These are phyloP conservation scores for Sternarchorhynchus goeldii DNA, from an alignment of 2,797 vertebrate species.

Conservation along the genomic window DNA sequence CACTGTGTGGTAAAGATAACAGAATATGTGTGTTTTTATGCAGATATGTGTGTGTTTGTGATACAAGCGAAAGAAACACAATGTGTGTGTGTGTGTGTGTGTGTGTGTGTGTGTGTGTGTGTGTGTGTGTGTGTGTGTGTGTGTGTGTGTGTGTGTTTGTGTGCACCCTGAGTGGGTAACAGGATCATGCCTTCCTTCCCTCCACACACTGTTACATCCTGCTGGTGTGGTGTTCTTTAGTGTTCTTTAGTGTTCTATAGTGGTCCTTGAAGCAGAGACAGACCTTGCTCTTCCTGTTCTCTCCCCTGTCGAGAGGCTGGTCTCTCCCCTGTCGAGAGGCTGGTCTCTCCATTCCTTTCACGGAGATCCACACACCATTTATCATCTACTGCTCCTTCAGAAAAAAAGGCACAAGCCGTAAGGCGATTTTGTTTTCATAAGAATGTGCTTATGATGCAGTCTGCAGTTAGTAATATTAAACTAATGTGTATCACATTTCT, in stretches of 20 bases:
- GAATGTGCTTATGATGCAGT: background rate
- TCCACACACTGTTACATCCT: slow-evolving; percentile 82
- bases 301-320: slow-evolving; percentile 60
- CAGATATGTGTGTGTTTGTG: slow-evolving; percentile 56
- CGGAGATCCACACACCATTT: slow-evolving; percentile 35
- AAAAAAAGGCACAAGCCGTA: background rate
- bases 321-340: no score
- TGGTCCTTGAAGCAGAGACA: slow-evolving; percentile 62
- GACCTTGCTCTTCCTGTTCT: slow-evolving; percentile 75
- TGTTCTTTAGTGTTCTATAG: slow-evolving; percentile 70
- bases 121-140: slow-evolving; percentile 50
- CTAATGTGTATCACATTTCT: background rate
- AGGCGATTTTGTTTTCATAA: background rate
- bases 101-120: slow-evolving; percentile 46
- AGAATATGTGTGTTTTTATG: slow-evolving; percentile 56
- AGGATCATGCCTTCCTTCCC: slow-evolving; percentile 77
- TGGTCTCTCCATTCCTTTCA: slow-evolving; percentile 49
- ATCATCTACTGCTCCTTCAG: slow-evolving; percentile 36
- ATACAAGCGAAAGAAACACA: no score
- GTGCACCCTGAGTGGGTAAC: slow-evolving; percentile 41
- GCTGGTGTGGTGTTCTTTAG: slow-evolving; percentile 74
- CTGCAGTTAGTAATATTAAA: background rate
- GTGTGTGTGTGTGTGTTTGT: slow-evolving; percentile 43
- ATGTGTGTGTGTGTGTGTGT: slow-evolving; percentile 31
- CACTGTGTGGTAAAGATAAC: slow-evolving; percentile 80